Evolutionary conservation across 2,797 vertebrate genomes (phyloP).

Genomic region (Pterois miles): DNA sequence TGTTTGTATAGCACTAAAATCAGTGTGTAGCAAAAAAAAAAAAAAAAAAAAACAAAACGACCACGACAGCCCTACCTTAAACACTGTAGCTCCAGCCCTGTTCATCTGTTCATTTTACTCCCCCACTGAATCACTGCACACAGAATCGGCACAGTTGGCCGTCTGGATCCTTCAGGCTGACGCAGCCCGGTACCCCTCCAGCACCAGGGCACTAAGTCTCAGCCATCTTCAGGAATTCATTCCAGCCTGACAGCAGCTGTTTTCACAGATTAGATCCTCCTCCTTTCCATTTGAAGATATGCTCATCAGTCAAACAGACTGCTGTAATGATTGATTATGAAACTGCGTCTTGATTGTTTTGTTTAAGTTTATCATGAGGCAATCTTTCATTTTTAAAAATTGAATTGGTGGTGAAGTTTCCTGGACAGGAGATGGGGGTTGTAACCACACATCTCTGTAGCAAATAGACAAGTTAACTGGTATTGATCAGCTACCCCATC

Average conservation of each 20-base stretch:
- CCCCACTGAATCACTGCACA: background rate
- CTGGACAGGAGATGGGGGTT: background rate
- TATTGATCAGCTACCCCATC: conserved; percentile 23
- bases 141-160: background rate
- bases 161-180: background rate
- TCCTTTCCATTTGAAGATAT: background rate
- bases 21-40: too few species aligned
- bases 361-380: background rate
- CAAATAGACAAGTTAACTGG: conserved; percentile 9
- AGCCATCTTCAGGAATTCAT: background rate
- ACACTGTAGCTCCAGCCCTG: background rate
- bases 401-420: background rate
- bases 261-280: conserved; percentile 19
- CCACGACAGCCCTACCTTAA: background rate
- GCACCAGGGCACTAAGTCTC: background rate
- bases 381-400: background rate
- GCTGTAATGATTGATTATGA: conserved; percentile 10
- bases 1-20: too few species aligned
- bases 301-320: background rate
- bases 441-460: background rate
- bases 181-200: background rate
- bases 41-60: too few species aligned
- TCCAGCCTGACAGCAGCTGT: conserved; percentile 5
- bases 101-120: background rate
- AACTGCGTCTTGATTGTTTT: background rate